Evolutionary conservation across 2,888 invertebrate genomes (phyloP).

Genomic region (Erynnis tages): DNA sequence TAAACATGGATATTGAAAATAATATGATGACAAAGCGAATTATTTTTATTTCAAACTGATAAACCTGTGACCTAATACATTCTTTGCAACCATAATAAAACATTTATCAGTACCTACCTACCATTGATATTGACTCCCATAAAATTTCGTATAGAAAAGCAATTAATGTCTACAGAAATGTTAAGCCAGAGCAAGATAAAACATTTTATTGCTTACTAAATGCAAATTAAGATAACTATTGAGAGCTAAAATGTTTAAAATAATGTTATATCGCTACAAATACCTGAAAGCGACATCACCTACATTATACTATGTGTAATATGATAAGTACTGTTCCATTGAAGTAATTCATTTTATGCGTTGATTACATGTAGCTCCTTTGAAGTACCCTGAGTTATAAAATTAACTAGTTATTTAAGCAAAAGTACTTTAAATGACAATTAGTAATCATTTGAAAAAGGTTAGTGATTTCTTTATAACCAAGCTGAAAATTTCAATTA

Average conservation of each 20-base stretch:
- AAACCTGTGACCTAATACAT: too few species aligned
- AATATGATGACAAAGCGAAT: too few species aligned
- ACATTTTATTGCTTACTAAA: conserved; percentile 54
- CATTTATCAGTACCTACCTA: too few species aligned
- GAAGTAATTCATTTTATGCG: conserved; percentile 33
- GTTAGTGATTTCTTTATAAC: neutral
- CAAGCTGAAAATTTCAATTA: neutral
- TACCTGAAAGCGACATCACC: conserved; percentile 40
- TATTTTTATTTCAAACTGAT: too few species aligned
- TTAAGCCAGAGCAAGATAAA: conserved; percentile 51
- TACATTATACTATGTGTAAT: conserved; percentile 34
- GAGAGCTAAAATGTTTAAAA: conserved; percentile 50
- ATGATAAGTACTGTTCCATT: conserved; percentile 64
- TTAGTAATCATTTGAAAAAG: neutral
- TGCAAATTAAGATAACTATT: conserved; percentile 49
- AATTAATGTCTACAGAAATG: too few species aligned
- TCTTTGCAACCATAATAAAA: too few species aligned
- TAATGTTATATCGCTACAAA: conserved; percentile 48
- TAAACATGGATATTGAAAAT: too few species aligned
- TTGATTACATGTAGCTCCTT: neutral
- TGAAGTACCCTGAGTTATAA: neutral
- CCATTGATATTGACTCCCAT: too few species aligned
- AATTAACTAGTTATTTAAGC: too few species aligned
- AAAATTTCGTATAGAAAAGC: too few species aligned
- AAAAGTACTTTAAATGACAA: conserved; percentile 10